These are phyloP conservation scores for Cyphomyrus plagiostoma DNA, from an alignment of 2,113 vertebrate species.

Conservation along the genomic window DNA sequence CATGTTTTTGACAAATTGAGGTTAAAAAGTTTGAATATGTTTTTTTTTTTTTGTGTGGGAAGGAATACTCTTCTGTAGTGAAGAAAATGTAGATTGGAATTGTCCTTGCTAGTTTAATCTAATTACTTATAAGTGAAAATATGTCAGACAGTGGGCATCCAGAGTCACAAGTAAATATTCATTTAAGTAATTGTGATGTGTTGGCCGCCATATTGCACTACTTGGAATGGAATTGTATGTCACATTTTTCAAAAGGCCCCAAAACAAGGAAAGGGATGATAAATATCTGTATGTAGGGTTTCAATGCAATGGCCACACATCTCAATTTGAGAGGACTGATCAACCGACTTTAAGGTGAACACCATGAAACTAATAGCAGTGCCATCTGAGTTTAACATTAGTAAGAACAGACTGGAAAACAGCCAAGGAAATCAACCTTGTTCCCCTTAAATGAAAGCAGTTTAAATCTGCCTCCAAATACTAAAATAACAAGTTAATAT, in stretches of 20 bases:
- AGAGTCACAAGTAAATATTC: background rate
- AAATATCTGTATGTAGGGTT: background rate
- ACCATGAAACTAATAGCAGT: background rate
- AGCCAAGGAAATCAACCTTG: background rate
- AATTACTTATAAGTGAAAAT: background rate
- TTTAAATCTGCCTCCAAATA: background rate
- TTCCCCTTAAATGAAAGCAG: background rate
- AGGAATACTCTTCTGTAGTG: background rate
- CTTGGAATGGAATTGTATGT: background rate
- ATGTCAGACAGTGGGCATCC: background rate
- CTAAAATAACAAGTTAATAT: background rate
- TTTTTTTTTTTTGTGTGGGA: background rate
- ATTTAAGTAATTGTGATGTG: background rate
- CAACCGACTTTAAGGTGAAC: background rate
- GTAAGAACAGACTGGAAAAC: background rate
- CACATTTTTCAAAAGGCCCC: background rate
- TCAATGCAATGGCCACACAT: background rate
- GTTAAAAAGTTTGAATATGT: background rate
- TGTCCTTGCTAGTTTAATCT: background rate
- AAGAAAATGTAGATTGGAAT: background rate
- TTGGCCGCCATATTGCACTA: background rate
- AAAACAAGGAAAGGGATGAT: background rate
- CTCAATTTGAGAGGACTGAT: background rate
- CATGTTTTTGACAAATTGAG: background rate
- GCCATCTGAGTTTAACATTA: background rate